Evolutionary conservation across 2,113 vertebrate species (phyloP).

Genomic region (Tychaedon coryphoeus): DNA sequence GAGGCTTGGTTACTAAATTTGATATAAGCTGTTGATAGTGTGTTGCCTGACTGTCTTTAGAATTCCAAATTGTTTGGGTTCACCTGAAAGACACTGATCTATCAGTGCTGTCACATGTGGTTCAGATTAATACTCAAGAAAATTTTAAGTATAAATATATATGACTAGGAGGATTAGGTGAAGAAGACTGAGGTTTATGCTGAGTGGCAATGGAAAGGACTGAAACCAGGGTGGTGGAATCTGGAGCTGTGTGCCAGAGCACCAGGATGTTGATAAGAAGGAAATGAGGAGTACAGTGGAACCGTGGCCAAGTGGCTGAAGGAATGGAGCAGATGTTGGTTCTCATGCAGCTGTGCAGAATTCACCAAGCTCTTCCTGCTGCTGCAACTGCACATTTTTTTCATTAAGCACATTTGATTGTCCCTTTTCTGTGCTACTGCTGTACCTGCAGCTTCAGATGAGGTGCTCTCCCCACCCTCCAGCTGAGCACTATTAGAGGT

Average conservation of each 20-base stretch:
- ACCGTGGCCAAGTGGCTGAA: neutral
- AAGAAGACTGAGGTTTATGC: neutral
- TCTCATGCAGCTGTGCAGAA: neutral
- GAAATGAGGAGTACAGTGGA: neutral
- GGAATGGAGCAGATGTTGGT: neutral
- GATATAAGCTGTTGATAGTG: neutral
- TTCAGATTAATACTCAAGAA: neutral
- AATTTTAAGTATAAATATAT: neutral
- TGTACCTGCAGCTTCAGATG: neutral
- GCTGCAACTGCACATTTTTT: neutral
- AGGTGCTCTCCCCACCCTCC: neutral
- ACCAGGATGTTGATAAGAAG: neutral
- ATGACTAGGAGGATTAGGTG: neutral
- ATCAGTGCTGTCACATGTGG: neutral
- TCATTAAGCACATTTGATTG: neutral
- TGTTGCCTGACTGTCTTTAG: neutral
- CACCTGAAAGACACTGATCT: neutral
- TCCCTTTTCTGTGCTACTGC: neutral
- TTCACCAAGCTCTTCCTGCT: neutral
- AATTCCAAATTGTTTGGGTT: neutral
- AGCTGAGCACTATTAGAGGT: neutral
- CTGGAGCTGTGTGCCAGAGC: neutral
- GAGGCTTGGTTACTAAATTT: neutral
- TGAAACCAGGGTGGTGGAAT: neutral
- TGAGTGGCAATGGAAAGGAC: neutral